Evolutionary conservation across 2,888 invertebrate species (phyloP), one percentile per base, ranked within the genome.

Genomic region (Drosophila sordidula): DNA sequence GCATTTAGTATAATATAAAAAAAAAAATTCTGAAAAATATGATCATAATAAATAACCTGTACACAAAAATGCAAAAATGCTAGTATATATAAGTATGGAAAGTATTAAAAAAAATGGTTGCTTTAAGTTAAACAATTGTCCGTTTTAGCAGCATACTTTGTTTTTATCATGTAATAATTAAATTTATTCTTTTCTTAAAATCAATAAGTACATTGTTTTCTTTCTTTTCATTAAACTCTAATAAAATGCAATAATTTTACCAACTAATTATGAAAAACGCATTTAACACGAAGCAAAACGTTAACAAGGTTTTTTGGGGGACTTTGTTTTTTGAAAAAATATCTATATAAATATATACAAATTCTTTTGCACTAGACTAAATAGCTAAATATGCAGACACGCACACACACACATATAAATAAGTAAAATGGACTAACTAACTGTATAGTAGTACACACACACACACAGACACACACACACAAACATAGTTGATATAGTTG

Each of bases 201-300:
- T 65, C 58, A 76, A 61, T 74, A 78, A 74, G 74, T 78, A 78
- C 76, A 76, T 50, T 65, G 46, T 63, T 57, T 61, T 63, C 26
- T 36, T 34, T 36, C 9, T 22, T 49, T 34, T 49, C 12, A 34
- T 57, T 70, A 49, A 65, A 45, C 58, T 54, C 70, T 78, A 76
- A 62, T 80, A 77, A 85, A 85, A 83, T 83, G 83, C 83, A 76
- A 63, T 68, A 64, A 69, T 70, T 59, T 42, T 51, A 71, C 62
- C 63, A 72, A 79, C 59, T 70, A 61, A 70, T 63, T 25, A 52
- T 55, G 39, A 72, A 64, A 59, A 62, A 67, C 46, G 58, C 51
- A 65, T 70, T 63, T 70, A 75, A 67, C 78, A 82, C 51, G 66
- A 70, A 70, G 66, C 76, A 55, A 75, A 69, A 72, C 72, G 52